Percentiles rank a stretch among this genome's conserved stretches.
Conservation (phyloP, 2,797 vertebrate species). For the Urosaurus nigricauda region DNA sequence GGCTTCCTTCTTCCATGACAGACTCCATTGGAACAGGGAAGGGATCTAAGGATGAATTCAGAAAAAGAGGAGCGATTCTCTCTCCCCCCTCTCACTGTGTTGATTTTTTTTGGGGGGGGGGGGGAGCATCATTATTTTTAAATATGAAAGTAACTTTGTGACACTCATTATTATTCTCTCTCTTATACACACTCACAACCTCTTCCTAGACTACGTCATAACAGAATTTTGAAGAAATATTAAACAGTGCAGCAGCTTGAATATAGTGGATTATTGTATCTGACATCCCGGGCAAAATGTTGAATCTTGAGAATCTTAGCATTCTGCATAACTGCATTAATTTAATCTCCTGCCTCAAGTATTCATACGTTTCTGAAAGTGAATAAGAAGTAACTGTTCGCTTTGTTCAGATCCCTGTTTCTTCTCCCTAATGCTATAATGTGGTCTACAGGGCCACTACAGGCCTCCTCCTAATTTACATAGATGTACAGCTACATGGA, state of each 20-base stretch:
- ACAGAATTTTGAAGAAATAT: background rate
- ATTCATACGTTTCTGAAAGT: background rate
- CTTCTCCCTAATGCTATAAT: background rate
- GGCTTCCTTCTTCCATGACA: background rate
- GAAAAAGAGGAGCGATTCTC: background rate
- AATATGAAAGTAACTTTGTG: background rate
- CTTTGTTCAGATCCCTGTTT: background rate
- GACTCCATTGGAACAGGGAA: background rate
- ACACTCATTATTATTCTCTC: background rate
- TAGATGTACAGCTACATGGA: background rate
- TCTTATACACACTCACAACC: too few species aligned
- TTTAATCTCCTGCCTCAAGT: background rate
- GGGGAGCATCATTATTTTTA: background rate
- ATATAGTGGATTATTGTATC: background rate
- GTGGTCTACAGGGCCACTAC: background rate
- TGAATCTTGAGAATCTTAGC: background rate
- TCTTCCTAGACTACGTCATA: background rate
- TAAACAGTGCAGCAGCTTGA: background rate
- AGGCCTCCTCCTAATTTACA: background rate
- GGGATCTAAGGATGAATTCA: accelerated
- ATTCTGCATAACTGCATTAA: too few species aligned
- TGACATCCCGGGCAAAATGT: background rate
- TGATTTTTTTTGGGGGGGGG: background rate
- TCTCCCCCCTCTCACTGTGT: background rate
- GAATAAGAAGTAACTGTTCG: background rate